Percentiles rank a stretch among this genome's conserved stretches.
Evolutionary conservation across 1,140 invertebrate species (phyloP).

Genomic region (Drosophila tristis): DNA sequence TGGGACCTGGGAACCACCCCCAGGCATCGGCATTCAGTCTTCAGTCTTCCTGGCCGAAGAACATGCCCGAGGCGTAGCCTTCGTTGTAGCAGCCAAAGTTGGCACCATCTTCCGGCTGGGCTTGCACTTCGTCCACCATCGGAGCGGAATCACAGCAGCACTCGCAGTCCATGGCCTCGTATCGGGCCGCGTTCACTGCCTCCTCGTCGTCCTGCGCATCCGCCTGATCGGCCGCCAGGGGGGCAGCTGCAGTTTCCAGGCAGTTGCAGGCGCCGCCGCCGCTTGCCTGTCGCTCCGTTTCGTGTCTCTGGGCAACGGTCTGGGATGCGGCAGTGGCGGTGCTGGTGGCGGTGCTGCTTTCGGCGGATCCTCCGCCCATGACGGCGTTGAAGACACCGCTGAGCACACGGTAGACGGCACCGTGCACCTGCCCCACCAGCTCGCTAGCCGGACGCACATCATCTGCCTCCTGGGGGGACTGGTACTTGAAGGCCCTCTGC

Average conservation of each 20-base stretch:
- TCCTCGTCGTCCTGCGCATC: background rate
- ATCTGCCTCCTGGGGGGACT: conserved; percentile 12
- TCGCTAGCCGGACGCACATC: conserved; percentile 40
- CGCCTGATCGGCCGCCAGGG: background rate
- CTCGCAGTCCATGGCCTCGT: too few relatives aligned
- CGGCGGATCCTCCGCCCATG: conserved; percentile 17
- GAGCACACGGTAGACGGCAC: conserved; percentile 49
- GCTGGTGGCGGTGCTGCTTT: conserved; percentile 1
- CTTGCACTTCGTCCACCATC: background rate
- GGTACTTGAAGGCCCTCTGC: background rate
- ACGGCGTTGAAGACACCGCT: conserved; percentile 46
- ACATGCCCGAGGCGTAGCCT: conserved; percentile 60
- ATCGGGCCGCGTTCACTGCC: too few relatives aligned
- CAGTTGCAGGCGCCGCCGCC: too few relatives aligned
- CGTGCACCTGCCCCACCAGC: conserved; percentile 44
- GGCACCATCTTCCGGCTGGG: conserved; percentile 1
- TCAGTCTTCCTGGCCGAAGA: conserved; percentile 31
- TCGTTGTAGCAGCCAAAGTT: conserved; percentile 41
- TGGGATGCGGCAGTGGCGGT: background rate
- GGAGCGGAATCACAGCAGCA: too few relatives aligned
- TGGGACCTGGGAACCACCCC: too few relatives aligned
- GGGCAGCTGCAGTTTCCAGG: too few relatives aligned
- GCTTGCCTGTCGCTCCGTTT: background rate
- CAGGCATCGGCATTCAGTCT: conserved; percentile 2
- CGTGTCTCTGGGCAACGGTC: background rate